These are phyloP conservation scores for Brachionus paranguensis DNA, from an alignment of 1,140 invertebrate species.

Conservation along the genomic window DNA sequence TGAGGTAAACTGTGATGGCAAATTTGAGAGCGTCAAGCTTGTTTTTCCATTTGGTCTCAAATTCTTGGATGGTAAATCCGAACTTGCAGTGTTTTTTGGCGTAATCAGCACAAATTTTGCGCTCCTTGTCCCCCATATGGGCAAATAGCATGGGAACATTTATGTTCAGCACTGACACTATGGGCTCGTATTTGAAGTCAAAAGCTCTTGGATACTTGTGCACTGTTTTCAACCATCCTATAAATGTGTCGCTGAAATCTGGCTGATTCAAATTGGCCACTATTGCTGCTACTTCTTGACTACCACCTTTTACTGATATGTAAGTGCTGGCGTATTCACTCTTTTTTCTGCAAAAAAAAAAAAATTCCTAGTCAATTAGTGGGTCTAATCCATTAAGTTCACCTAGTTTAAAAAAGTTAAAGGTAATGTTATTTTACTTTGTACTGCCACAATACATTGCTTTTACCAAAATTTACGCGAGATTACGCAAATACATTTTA, in stretches of 20 bases:
- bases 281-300: conserved; percentile 36
- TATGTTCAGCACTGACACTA: conserved; percentile 28
- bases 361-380: too few relatives aligned
- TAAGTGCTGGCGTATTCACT: conserved; percentile 31
- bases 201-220: conserved; percentile 31
- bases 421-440: too few relatives aligned
- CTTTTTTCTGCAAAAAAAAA: not conserved
- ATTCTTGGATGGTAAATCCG: conserved; percentile 30
- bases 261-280: conserved; percentile 34
- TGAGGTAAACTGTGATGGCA: conserved; percentile 34
- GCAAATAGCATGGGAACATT: not conserved
- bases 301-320: conserved; percentile 32
- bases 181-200: conserved; percentile 34
- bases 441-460: too few relatives aligned
- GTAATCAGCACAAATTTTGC: conserved; percentile 3
- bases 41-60: not conserved
- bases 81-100: conserved; percentile 34
- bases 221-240: conserved; percentile 16
- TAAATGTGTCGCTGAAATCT: conserved; percentile 21
- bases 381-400: too few relatives aligned
- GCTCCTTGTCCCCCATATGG: not conserved
- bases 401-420: too few relatives aligned
- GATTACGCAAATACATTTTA: too few relatives aligned
- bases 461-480: too few relatives aligned
- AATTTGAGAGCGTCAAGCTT: conserved; percentile 24